These are phyloP conservation scores for Nettapus auritus DNA, from an alignment of 2,113 vertebrate genomes.

Conservation along the genomic window DNA sequence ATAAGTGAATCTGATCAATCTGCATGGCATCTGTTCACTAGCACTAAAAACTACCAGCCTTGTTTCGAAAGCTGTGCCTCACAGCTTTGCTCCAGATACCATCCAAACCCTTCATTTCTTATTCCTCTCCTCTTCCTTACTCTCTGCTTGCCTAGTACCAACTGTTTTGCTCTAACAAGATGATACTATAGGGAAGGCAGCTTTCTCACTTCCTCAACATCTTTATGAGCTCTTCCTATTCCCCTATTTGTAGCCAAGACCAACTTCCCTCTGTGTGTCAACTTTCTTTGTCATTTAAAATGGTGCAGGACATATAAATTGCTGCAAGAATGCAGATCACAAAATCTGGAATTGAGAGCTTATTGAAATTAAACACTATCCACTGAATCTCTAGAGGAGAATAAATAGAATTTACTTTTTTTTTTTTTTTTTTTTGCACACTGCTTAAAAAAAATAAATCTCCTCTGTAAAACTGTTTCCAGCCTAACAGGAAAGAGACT, in stretches of 20 bases:
- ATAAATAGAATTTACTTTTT: background rate
- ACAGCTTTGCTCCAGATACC: conserved; percentile 62
- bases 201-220: background rate
- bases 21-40: background rate
- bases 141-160: conserved; percentile 53
- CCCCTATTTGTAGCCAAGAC: background rate
- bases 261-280: background rate
- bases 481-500: background rate
- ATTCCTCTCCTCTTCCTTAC: conserved; percentile 41
- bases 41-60: conserved; percentile 4
- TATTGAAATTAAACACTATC: background rate
- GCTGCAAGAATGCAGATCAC: background rate
- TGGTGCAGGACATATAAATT: background rate
- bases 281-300: background rate
- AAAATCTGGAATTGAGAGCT: background rate
- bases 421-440: conserved; percentile 8
- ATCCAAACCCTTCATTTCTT: conserved; percentile 3
- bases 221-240: background rate
- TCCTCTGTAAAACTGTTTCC: background rate
- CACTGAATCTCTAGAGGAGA: background rate
- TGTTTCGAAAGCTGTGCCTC: conserved; percentile 63
- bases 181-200: background rate
- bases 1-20: background rate
- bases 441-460: background rate
- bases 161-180: conserved; percentile 50